Conservation (phyloP, 2,797 vertebrate species). For the Siniperca obscura region DNA sequence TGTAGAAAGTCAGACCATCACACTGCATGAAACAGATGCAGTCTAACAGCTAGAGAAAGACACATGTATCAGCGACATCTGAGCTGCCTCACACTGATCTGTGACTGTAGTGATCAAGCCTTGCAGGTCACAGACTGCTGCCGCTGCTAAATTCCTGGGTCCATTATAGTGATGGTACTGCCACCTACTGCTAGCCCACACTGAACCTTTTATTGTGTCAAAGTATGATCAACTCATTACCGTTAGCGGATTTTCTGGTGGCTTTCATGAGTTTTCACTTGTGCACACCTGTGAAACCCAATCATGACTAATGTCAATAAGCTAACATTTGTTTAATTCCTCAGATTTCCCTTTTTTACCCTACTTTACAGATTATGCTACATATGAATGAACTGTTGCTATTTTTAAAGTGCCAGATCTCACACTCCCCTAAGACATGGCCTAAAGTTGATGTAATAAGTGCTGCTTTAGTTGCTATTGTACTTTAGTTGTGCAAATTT, state of each 20-base stretch:
- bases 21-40: background rate
- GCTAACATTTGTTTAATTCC: background rate
- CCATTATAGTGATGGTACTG: conserved; percentile 13
- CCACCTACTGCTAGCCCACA: conserved; percentile 26
- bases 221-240: background rate
- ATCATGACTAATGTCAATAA: background rate
- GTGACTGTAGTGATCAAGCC: background rate
- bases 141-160: background rate
- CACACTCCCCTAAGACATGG: too few relatives aligned
- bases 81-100: conserved; percentile 13
- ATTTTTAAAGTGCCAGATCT: background rate
- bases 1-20: background rate
- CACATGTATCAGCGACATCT: background rate
- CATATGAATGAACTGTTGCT: background rate
- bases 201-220: background rate
- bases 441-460: too few relatives aligned
- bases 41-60: background rate
- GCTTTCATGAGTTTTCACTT: background rate
- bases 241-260: background rate
- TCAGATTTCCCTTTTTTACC: background rate
- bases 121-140: background rate
- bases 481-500: background rate
- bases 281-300: background rate
- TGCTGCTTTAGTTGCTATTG: background rate
- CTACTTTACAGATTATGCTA: background rate